Conservation (phyloP, 2,797 vertebrate genomes). For the Myotis planiceps region DNA sequence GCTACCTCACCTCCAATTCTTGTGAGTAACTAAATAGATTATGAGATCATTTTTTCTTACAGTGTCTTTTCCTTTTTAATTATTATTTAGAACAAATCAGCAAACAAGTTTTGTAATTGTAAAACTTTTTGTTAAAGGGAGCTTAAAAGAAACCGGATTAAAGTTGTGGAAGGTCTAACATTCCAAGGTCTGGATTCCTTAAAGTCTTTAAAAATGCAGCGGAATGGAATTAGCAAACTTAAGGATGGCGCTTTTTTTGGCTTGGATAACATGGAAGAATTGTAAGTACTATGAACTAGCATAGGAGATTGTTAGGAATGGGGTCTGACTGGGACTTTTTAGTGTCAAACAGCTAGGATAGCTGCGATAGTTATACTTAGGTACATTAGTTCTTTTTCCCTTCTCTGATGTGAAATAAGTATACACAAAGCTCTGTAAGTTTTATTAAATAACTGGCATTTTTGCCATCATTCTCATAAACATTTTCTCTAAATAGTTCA, state of each 20-base stretch:
- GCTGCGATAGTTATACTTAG: constrained; percentile 19
- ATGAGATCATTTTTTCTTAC: background rate
- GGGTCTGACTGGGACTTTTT: background rate
- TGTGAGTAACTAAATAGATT: constrained; percentile 90
- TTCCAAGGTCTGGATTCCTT: constrained; percentile 98
- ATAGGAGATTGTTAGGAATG: background rate
- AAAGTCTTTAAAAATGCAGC: constrained; percentile 96
- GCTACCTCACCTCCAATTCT: constrained; percentile 94
- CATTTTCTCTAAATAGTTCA: constrained; percentile 23
- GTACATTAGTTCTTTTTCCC: background rate
- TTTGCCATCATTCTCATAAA: constrained; percentile 14
- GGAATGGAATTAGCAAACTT: constrained; percentile 95
- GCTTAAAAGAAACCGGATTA: constrained; percentile 97
- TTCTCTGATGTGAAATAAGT: constrained; percentile 25
- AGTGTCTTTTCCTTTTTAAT: constrained; percentile 20
- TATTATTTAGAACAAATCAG: constrained; percentile 34
- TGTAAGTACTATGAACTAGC: constrained; percentile 90
- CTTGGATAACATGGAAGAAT: constrained; percentile 96
- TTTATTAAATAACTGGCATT: constrained; percentile 40
- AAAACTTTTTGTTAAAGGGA: constrained; percentile 88
- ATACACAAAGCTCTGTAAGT: background rate
- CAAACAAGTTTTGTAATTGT: background rate
- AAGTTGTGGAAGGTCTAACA: constrained; percentile 95
- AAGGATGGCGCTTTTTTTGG: constrained; percentile 99
- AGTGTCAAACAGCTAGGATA: background rate